Percentiles rank a stretch among this genome's conserved stretches.
Conservation (phyloP, 2,888 invertebrate species). For the Hirtodrosophila confusa region DNA sequence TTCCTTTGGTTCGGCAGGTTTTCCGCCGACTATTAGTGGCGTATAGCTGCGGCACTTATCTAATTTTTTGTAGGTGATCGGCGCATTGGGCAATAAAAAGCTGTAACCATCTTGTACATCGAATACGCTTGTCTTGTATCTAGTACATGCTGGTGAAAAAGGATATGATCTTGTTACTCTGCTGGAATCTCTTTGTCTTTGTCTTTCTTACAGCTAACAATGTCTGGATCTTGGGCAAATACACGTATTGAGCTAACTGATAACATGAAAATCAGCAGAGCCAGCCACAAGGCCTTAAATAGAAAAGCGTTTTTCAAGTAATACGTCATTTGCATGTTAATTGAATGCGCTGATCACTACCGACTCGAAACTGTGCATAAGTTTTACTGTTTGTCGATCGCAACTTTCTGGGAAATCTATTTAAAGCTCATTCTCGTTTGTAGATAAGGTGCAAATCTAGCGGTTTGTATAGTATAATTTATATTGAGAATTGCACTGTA, state of each 20-base stretch:
- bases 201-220: conserved; percentile 44
- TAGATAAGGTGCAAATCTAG: conserved; percentile 40
- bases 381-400: not conserved
- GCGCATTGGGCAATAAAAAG: conserved; percentile 42
- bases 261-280: conserved; percentile 1
- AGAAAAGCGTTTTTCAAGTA: conserved; percentile 7
- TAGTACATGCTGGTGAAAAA: conserved; percentile 45
- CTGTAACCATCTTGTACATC: conserved; percentile 60
- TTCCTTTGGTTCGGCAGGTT: conserved; percentile 73
- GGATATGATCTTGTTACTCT: no score
- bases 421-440: conserved; percentile 3
- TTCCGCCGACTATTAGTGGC: conserved; percentile 84
- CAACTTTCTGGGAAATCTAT: conserved; percentile 23
- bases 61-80: conserved; percentile 33
- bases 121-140: conserved; percentile 63
- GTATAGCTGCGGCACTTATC: conserved; percentile 61
- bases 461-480: conserved; percentile 1
- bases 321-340: conserved; percentile 14
- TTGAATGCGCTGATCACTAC: conserved; percentile 5
- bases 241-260: not conserved
- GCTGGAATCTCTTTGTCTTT: no score
- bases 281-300: not conserved
- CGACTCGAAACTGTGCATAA: conserved; percentile 11
- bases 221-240: conserved; percentile 48
- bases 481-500: not conserved